These are phyloP conservation scores for Vireo altiloquus DNA, from an alignment of 2,113 vertebrate genomes.

Conservation along the genomic window DNA sequence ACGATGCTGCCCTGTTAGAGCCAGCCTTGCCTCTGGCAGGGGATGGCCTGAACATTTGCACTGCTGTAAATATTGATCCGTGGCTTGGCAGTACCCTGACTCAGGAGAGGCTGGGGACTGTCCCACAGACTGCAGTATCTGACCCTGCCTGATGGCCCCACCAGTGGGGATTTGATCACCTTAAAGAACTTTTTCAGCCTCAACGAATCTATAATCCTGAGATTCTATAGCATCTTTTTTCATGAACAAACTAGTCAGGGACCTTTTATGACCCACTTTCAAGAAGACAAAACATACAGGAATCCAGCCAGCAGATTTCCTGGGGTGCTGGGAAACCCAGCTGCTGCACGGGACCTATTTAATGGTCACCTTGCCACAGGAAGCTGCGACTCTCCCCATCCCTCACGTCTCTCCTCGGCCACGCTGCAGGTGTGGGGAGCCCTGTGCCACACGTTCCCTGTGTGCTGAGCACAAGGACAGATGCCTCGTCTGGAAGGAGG, in stretches of 20 bases:
- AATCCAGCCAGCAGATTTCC: neutral
- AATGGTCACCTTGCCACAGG: neutral
- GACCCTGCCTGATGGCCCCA: accelerated
- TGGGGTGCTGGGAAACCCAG: neutral
- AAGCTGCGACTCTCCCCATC: neutral
- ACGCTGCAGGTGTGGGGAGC: accelerated
- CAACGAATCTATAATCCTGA: accelerated
- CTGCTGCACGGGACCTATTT: accelerated
- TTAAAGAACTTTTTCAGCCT: neutral
- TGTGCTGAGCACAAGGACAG: neutral
- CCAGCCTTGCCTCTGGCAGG: neutral
- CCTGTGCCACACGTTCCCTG: accelerated
- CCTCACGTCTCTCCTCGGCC: neutral
- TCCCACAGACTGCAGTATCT: neutral
- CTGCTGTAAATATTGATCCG: neutral
- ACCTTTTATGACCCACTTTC: accelerated
- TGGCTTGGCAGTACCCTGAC: neutral
- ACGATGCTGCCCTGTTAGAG: neutral
- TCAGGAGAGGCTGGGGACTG: neutral
- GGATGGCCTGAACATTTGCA: neutral
- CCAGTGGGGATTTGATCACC: too few species aligned
- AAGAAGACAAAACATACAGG: neutral
- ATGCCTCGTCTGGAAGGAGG: neutral
- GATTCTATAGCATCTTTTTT: neutral
- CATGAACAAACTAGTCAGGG: neutral